These are phyloP conservation scores for Clavelina lepadiformis DNA, from an alignment of 23 tunicate species.

Conservation along the genomic window DNA sequence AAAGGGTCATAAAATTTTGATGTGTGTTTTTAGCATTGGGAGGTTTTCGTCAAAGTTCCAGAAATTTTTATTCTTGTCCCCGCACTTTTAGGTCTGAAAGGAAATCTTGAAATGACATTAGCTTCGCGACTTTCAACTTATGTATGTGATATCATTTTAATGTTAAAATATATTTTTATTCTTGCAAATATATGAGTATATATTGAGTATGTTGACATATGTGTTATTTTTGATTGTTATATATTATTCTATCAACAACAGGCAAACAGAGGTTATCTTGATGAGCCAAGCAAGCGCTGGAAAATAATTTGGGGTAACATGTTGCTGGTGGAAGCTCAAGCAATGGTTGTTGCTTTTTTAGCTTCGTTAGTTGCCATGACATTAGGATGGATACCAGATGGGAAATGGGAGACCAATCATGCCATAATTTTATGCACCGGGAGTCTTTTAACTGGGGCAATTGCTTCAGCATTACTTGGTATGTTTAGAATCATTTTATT, in stretches of 20 bases:
- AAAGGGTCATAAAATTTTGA: no score
- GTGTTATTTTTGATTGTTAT: neutral
- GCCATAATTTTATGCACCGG: slow-evolving; percentile 83
- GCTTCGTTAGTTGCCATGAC: slow-evolving; percentile 94
- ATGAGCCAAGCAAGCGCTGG: slow-evolving; percentile 33
- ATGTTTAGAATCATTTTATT: neutral
- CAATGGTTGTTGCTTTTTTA: slow-evolving; percentile 89
- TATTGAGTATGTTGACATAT: neutral
- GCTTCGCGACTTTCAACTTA: slow-evolving; percentile 97
- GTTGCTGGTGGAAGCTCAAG: slow-evolving; percentile 86
- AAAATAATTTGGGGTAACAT: slow-evolving; percentile 69
- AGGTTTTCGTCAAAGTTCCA: slow-evolving; percentile 72
- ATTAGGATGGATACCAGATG: slow-evolving; percentile 96
- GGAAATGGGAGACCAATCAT: slow-evolving; percentile 83
- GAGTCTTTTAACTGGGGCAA: slow-evolving; percentile 85
- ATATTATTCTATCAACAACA: slow-evolving; percentile 6
- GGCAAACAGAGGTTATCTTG: slow-evolving; percentile 78
- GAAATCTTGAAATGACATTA: slow-evolving; percentile 97
- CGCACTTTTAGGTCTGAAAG: slow-evolving; percentile 92
- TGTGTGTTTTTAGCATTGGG: slow-evolving; percentile 89
- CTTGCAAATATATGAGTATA: neutral
- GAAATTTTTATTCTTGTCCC: slow-evolving; percentile 97
- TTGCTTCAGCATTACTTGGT: slow-evolving; percentile 89
- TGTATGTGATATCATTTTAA: slow-evolving; percentile 19
- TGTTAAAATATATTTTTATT: neutral